Base-by-base conservation (phyloP, 2,113 vertebrate species). In the Papio anubis region DNA sequence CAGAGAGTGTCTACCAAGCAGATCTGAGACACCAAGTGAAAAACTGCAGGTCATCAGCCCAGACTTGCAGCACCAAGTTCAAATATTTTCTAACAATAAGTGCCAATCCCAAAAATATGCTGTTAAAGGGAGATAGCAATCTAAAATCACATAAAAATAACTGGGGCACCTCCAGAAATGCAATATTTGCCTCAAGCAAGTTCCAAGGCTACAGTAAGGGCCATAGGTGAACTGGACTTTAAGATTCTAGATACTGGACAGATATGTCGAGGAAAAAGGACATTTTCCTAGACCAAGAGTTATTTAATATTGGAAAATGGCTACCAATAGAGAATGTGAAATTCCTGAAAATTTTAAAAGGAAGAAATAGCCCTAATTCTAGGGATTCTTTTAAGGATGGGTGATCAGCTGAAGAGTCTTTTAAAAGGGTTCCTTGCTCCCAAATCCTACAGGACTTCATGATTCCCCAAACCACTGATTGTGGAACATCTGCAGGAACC, bases 401-500 rank as follows among this genome's bases (percentile, higher is more conserved):
- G 17, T n/a, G 20, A 1, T 11, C 21, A 40, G 1, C 21, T 20
- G 45, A 43, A 20, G 5, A 12, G 32, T 8, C 38, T 52, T 61
- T 9, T 35, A 7, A 70, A 70, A 76, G 6, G 2, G 6, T 30
- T 86, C 9, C 6, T 21, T 45, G 20, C 4, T 52, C 16, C 4
- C 48, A 9, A 1, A 16, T 12, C 4, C 2, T 0, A 12, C 0
- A 21, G 64, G n/a, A 13, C 4, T 11, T 17, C 1, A 0, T 0
- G 4, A 45, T 0, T 16, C 50, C 23, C 0, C 4, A 5, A 5
- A 11, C 23, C 50, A 7, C 30, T 7, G 64, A 5, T 4, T 12
- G 5, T 6, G 13, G 30, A 1, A 2, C 5, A 1, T 23, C 59
- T n/a, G 6, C 4, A 35, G 45, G 27, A 13, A 27, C 23, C 11